Base-by-base conservation (phyloP, 2,888 invertebrate species). In the Eilema depressum region DNA sequence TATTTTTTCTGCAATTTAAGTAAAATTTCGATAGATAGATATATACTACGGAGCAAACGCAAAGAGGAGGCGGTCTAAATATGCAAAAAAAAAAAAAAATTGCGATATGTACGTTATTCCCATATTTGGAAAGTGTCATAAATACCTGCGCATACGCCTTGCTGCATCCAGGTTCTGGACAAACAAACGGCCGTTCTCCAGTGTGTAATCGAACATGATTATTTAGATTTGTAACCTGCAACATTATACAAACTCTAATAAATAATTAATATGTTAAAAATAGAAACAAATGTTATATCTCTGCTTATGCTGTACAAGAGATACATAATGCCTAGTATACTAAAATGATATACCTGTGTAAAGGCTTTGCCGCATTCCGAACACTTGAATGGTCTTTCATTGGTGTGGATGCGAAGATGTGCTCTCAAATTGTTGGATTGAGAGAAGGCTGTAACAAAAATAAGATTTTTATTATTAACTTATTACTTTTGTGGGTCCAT, bases 141-240 rank as follows among this genome's bases (percentile, higher is more conserved):
- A 56, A n/a, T 83, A 94, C 94, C 91, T 95, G 95, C 0, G 95
- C 95, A 73, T 94, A 95, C 0, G 95, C 95, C 85, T 95, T 95
- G 79, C 89, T 91, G 83, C 95, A 95, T 25, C 95, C 95, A 0
- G 94, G 94, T 83, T 95, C 95, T 0, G 92, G 90, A 79, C 95
- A 95, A 8, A 91, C 95, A 81, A 93, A 95, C 0, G 95, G 95
- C 26, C 95, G 88, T 86, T 95, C 95, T 28, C 95, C 95, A 0
- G 95, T 95, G 78, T 95, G 95, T 12, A 95, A 88, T n/a, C 95
- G 91, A 33, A 95, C 93, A 76, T 95, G 95, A 75, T 95, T 95
- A 82, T 95, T 95, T 68, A 95, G 85, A 79, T 95, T 95, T 17
- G 95, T 95, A 71, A 95, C 95, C 95, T 95, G 83, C 76, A 57